Evolutionary conservation across 2,888 invertebrate species (phyloP).

Genomic region (Coecobrya sp.): DNA sequence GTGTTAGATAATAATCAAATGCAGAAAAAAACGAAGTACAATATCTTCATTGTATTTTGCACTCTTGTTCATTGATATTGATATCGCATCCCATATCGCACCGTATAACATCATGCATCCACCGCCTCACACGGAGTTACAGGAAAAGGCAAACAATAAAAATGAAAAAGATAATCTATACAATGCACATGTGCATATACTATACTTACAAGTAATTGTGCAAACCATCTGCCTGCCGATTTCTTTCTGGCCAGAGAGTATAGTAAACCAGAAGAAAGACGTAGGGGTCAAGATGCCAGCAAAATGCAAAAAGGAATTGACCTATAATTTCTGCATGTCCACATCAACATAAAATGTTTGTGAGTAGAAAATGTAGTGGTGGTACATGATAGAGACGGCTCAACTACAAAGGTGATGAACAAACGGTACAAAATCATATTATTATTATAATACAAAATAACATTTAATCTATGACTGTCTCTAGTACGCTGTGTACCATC

Average conservation of each 20-base stretch:
- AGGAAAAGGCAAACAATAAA: slow-evolving; percentile 33
- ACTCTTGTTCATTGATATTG: slow-evolving; percentile 28
- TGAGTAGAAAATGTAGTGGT: slow-evolving; percentile 14
- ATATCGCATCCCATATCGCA: slow-evolving; percentile 24
- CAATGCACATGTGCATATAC: not conserved
- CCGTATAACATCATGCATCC: not conserved
- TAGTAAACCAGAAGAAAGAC: slow-evolving; percentile 18
- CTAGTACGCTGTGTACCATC: not conserved
- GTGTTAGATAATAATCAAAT: slow-evolving; percentile 26
- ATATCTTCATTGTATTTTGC: slow-evolving; percentile 5
- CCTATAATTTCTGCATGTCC: slow-evolving; percentile 41
- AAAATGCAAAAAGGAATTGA: slow-evolving; percentile 56
- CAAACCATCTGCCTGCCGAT: not conserved
- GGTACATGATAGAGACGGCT: slow-evolving; percentile 42
- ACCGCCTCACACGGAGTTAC: slow-evolving; percentile 49
- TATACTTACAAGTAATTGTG: too few species aligned
- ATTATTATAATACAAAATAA: slow-evolving; percentile 44
- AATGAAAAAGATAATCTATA: slow-evolving; percentile 5
- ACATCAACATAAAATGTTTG: slow-evolving; percentile 23
- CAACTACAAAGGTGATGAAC: slow-evolving; percentile 47
- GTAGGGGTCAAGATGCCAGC: slow-evolving; percentile 52
- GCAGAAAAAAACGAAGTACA: not conserved
- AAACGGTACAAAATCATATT: slow-evolving; percentile 44
- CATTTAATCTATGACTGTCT: slow-evolving; percentile 25
- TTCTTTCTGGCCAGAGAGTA: not conserved